Evolutionary conservation across 2,888 invertebrate species (phyloP), one percentile per base, ranked within the genome.

Genomic region (Petrolisthes manimaculis): DNA sequence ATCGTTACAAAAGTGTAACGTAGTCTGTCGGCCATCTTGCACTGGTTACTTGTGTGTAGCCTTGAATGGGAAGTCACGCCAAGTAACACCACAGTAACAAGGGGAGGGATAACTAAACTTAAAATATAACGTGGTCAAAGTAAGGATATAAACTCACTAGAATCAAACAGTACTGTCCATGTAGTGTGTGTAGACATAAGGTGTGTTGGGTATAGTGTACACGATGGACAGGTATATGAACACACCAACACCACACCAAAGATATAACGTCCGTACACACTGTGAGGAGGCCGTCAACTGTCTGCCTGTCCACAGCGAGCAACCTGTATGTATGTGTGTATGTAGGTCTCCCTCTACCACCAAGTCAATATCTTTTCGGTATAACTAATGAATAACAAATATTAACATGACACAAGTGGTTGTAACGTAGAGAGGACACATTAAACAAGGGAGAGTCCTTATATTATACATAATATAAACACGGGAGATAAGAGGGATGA

Each of bases 221-320:
- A 37, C 37, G 37, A 37, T 37, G 37, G 37, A 37, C 37, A 37
- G 37, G 37, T 37, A 37, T 37, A 37, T 37, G 37, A 37, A 37
- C 37, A 37, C 37, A 37, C 37, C 37, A 37, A 37, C 37, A 37
- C 37, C 37, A 37, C 37, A 37, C 37, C 37, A 37, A 37, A 77
- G 9, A 84, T 51, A 55, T 82, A 14, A 81, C 86, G 81, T 86
- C 86, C 81, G 18, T 67, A 74, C 86, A 67, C 81, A 24, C 55
- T 51, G 51, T 86, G 37, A n/a, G 56, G 81, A 74, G 75, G 74
- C 81, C 86, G 81, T 86, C 86, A 74, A 86, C 86, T 86, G 86
- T 55, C 86, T 75, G 86, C 56, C 86, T 75, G 69, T 85, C 85
- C 80, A 79, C 53, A 69, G 75, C 69, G 69, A 85, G 86, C 81